Conservation (phyloP, 2,888 invertebrate species). For the Agelastica alni region DNA sequence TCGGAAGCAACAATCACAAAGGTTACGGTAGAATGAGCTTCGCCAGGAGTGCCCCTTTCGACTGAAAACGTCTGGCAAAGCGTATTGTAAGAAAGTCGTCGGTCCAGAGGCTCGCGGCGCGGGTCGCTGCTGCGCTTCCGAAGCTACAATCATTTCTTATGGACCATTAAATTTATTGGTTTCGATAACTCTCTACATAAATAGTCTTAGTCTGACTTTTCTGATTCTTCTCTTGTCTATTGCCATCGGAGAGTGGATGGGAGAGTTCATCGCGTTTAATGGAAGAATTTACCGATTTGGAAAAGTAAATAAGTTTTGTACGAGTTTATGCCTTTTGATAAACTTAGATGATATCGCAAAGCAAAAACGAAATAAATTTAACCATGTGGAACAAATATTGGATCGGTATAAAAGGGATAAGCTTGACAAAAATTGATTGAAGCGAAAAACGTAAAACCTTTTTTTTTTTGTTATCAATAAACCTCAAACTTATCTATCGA, state of each 20-base stretch:
- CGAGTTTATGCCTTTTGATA: not conserved
- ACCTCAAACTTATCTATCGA: too few species aligned
- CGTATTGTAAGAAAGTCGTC: slow-evolving; percentile 23
- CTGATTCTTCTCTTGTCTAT: not conserved
- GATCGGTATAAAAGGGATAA: not conserved
- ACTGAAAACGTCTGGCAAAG: slow-evolving; percentile 20
- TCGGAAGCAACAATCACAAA: slow-evolving; percentile 8
- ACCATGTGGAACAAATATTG: not conserved
- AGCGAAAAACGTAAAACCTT: too few species aligned
- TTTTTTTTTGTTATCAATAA: too few species aligned
- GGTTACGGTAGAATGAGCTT: slow-evolving; percentile 4
- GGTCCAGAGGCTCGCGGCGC: slow-evolving; percentile 8
- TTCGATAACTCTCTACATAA: slow-evolving; percentile 38
- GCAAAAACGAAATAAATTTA: slow-evolving; percentile 3
- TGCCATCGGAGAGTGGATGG: not conserved
- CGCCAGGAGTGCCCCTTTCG: slow-evolving; percentile 7
- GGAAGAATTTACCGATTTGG: slow-evolving; percentile 7
- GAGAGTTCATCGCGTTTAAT: slow-evolving; percentile 4
- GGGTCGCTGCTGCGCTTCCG: slow-evolving; percentile 10
- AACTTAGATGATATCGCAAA: not conserved
- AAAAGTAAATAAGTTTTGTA: slow-evolving; percentile 4
- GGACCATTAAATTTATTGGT: slow-evolving; percentile 45
- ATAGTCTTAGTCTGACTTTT: slow-evolving; percentile 13
- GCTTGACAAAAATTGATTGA: too few species aligned
- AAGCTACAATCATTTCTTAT: slow-evolving; percentile 39